Evolutionary conservation across 1,140 invertebrate genomes (phyloP), one percentile per base, ranked within the genome.

Genomic region (Aphaenogaster ashmeadi): DNA sequence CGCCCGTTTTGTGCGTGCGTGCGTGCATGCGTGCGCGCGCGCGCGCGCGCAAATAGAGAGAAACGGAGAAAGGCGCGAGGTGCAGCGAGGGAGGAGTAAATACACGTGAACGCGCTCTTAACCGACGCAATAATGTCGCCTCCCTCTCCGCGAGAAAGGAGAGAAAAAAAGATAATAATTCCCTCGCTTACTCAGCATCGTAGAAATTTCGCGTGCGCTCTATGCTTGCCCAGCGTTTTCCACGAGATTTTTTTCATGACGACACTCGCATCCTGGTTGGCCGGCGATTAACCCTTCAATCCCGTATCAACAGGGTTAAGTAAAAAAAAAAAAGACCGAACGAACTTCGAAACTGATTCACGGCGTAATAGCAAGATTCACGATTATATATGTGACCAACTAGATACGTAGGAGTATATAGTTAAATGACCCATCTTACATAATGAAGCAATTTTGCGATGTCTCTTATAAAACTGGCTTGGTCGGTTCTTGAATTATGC

Each of bases 71-170:
- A 64, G 56, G 56, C 50, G 47, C 41, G 38, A 50, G 58, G 33
- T 60, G 18, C 2, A 27, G 50, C n/a, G 41, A 41, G 33, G 11
- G 33, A 69, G 69, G 62, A 58, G 52, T 72, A 77, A 77, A 87
- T 81, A 66, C 87, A 91, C 87, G 87, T 91, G 91, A 90, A 89
- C 89, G 66, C 88, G 81, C 92, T 91, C 90, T 92, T 91, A 92
- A 89, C 87, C 89, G 69, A 89, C 89, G 92, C 91, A 92, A 93
- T 93, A 93, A 93, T 93, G 92, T 93, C 93, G 91, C n/a, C 87
- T 91, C 91, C 86, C 92, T 91, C 88, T 88, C 90, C 44, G 21
- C 54, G 21, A 18, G 36, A 27, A 60, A 64, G 27, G 33, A 72
- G 18, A 21, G n/a, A 33, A 36, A 75, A 52, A 77, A 64, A 54